Conservation (phyloP, 92 coral and sea anemone genomes). For the Zoanthus solanderi region DNA sequence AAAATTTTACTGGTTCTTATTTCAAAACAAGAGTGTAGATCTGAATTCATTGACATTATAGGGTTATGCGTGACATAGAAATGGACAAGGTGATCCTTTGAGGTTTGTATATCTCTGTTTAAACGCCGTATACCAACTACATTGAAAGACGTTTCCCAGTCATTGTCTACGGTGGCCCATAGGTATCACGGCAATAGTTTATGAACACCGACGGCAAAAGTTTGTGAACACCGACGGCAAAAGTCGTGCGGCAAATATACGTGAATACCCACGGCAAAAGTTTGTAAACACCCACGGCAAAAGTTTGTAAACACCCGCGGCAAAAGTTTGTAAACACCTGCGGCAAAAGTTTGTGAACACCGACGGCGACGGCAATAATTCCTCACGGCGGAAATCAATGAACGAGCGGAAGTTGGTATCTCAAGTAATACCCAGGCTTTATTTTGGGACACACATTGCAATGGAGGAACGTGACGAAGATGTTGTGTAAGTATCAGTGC, state of each 20-base stretch:
- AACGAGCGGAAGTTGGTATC: background rate
- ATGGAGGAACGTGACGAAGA: conserved; percentile 2
- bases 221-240: background rate
- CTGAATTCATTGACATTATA: too few species aligned
- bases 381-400: background rate
- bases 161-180: too few species aligned
- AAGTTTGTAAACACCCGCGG: background rate
- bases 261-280: background rate
- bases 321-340: background rate
- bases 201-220: background rate
- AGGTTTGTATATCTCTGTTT: too few species aligned
- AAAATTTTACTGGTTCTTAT: too few species aligned
- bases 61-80: too few species aligned
- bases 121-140: too few species aligned
- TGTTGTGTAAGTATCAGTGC: conserved; percentile 11
- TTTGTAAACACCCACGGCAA: background rate
- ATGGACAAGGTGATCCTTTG: too few species aligned
- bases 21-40: too few species aligned
- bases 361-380: background rate
- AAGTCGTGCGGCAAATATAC: too few species aligned
- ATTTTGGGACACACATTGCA: background rate
- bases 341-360: background rate
- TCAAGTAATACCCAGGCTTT: background rate
- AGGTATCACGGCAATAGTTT: background rate
- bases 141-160: too few species aligned